Conservation (phyloP, 2,113 vertebrate species). For the Brachypteracias leptosomus region DNA sequence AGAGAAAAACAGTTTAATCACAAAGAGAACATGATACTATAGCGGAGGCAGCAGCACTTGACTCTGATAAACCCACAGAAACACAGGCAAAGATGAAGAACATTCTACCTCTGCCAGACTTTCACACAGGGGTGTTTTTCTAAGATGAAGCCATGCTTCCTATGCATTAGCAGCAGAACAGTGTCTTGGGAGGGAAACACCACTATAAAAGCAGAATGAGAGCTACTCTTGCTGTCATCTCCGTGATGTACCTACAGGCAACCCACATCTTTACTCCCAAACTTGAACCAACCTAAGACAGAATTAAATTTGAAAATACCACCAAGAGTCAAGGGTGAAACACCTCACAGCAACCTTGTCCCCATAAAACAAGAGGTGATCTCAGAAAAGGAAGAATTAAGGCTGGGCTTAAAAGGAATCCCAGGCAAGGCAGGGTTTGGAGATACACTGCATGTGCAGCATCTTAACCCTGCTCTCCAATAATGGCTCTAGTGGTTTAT, state of each 20-base stretch:
- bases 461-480: background rate
- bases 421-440: background rate
- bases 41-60: background rate
- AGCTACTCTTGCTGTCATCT: background rate
- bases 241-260: background rate
- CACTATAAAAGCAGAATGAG: background rate
- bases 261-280: background rate
- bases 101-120: rapidly evolving
- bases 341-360: background rate
- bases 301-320: background rate
- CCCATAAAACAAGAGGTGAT: background rate
- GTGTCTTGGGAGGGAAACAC: background rate
- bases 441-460: background rate
- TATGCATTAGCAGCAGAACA: background rate
- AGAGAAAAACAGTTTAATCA: background rate
- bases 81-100: background rate
- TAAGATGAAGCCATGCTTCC: background rate
- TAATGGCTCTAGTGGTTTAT: background rate
- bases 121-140: background rate
- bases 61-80: background rate
- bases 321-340: background rate
- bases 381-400: background rate
- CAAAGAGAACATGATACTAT: background rate
- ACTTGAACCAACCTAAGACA: background rate
- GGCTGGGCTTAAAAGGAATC: background rate